These are phyloP conservation scores for Phylloscopus whistleri DNA, from an alignment of 2,113 vertebrate genomes.

Conservation along the genomic window DNA sequence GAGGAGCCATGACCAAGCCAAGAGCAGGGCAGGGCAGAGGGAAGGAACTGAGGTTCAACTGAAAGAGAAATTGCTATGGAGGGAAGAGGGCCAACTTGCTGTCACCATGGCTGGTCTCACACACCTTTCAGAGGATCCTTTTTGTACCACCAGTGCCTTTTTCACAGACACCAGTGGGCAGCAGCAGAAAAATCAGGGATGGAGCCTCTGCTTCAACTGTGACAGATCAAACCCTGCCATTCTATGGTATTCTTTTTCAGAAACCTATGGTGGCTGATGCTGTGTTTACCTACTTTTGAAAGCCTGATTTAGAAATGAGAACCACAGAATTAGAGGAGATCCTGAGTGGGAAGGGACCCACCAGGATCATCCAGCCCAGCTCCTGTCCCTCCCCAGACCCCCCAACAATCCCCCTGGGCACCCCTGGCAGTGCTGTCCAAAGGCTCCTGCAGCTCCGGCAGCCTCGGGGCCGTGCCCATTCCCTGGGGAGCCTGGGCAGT, in stretches of 20 bases:
- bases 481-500: neutral
- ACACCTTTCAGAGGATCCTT: too few species aligned
- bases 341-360: neutral
- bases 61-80: neutral
- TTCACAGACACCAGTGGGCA: neutral
- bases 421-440: neutral
- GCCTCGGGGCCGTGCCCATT: neutral
- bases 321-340: neutral
- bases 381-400: neutral
- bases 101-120: neutral
- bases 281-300: neutral
- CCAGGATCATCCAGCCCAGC: neutral
- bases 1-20: neutral
- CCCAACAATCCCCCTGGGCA: neutral
- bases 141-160: neutral
- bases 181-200: neutral
- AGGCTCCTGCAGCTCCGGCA: neutral
- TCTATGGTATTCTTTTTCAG: neutral
- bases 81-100: neutral
- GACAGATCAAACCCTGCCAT: neutral
- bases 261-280: neutral
- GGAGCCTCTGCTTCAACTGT: neutral
- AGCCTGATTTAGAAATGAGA: neutral
- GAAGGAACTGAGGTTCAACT: neutral
- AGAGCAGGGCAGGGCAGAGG: neutral